phyloP scores from a whole-genome alignment of 2,797 vertebrate genomes.

The Tamandua tetradactyla region DNA sequence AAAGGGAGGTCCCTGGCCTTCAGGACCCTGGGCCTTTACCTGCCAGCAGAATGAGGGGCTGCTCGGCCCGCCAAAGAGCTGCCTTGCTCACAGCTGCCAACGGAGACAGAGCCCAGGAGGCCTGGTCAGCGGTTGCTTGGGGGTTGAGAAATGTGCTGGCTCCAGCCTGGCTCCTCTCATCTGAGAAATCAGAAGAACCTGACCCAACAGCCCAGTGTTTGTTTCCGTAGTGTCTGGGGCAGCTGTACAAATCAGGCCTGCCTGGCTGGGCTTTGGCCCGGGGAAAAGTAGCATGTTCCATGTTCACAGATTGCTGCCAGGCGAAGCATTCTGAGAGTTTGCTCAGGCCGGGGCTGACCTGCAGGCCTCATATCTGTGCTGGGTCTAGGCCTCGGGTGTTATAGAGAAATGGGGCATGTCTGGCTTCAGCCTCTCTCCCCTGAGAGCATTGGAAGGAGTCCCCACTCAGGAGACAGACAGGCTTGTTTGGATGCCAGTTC shows the following conservation, averaged over 20 bases:
- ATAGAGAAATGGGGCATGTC: not conserved
- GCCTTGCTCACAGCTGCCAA: not conserved
- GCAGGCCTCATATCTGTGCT: not conserved
- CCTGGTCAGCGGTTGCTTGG: conserved; percentile 62
- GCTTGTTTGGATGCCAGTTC: not conserved
- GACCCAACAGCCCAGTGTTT: conserved; percentile 50
- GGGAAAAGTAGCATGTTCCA: not conserved
- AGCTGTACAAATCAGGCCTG: not conserved
- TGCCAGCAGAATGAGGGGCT: conserved; percentile 43
- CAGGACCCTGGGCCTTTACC: conserved; percentile 42
- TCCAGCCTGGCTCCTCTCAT: conserved; percentile 16
- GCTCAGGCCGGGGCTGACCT: not conserved
- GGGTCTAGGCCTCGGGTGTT: not conserved
- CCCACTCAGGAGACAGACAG: not conserved
- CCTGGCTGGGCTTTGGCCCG: not conserved
- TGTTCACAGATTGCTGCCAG: not conserved
- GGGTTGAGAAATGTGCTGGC: conserved; percentile 66
- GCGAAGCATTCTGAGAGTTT: not conserved
- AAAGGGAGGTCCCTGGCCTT: conserved; percentile 67
- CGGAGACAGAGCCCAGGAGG: conserved; percentile 65
- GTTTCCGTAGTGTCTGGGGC: conserved; percentile 52
- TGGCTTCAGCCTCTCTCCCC: not conserved
- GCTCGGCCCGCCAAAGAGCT: conserved; percentile 42
- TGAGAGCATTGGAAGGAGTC: not conserved
- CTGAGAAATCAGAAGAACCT: conserved; percentile 47